Conservation (phyloP, 2,797 vertebrate species). For the Sebastes jordani region DNA sequence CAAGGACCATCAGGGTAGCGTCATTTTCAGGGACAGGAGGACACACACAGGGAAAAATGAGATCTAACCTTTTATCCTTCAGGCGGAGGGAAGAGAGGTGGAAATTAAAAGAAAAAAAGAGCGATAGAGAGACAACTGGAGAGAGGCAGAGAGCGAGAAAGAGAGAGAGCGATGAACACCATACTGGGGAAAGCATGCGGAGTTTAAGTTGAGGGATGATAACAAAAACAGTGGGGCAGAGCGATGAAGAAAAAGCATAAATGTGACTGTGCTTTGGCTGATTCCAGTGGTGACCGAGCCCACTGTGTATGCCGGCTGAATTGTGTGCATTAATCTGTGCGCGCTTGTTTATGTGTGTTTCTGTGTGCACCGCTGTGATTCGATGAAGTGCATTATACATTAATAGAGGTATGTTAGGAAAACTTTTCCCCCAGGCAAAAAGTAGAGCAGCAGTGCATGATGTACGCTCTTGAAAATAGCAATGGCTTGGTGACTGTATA, state of each 20-base stretch:
- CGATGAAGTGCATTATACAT: conserved; percentile 18
- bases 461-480: conserved; percentile 21
- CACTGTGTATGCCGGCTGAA: background rate
- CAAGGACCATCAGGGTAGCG: conserved; percentile 46
- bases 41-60: conserved; percentile 39
- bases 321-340: conserved; percentile 4
- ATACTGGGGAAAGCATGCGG: conserved; percentile 24
- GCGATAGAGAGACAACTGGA: conserved; percentile 14
- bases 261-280: conserved; percentile 14
- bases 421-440: conserved; percentile 12
- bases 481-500: background rate
- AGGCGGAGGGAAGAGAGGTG: conserved; percentile 5
- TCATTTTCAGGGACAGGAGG: conserved; percentile 51
- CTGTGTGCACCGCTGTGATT: background rate
- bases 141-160: background rate
- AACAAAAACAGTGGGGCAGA: conserved; percentile 49
- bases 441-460: conserved; percentile 11
- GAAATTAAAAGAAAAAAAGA: conserved; percentile 17
- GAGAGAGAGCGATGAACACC: conserved; percentile 6
- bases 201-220: conserved; percentile 43
- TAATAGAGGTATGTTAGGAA: conserved; percentile 5
- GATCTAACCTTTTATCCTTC: conserved; percentile 58
- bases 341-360: background rate
- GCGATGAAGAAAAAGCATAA: conserved; percentile 26
- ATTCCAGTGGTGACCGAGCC: conserved; percentile 1